These are phyloP conservation scores for Carcina quercana DNA, from an alignment of 2,888 invertebrate species.

Conservation along the genomic window DNA sequence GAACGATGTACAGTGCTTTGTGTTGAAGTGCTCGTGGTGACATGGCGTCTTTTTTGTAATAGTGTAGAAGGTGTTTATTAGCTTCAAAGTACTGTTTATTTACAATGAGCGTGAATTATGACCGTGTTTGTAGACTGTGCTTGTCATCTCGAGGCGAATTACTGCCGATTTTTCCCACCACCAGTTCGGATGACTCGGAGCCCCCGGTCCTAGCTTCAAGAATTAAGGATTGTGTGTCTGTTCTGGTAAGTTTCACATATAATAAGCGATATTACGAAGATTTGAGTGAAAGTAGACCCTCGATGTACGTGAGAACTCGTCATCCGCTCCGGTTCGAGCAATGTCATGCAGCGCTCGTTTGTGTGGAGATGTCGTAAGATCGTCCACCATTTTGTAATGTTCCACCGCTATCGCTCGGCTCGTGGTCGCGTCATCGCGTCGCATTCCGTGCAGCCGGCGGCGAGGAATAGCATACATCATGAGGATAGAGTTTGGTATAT, in stretches of 20 bases:
- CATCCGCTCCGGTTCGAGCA: constrained; percentile 68
- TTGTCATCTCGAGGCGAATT: constrained; percentile 76
- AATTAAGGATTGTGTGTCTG: constrained; percentile 78
- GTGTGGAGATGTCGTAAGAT: constrained; percentile 76
- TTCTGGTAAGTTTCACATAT: constrained; percentile 75
- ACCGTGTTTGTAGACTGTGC: constrained; percentile 77
- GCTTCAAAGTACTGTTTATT: constrained; percentile 56
- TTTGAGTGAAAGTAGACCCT: constrained; percentile 72
- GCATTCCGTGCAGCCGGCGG: constrained; percentile 66
- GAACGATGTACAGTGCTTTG: constrained; percentile 72
- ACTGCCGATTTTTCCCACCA: constrained; percentile 75
- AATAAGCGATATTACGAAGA: constrained; percentile 47
- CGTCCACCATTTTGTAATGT: constrained; percentile 75
- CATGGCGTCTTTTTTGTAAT: constrained; percentile 68
- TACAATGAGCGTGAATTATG: constrained; percentile 72
- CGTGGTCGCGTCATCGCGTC: constrained; percentile 67
- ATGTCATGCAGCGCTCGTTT: constrained; percentile 68
- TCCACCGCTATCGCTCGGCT: constrained; percentile 67
- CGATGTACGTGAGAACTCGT: constrained; percentile 67
- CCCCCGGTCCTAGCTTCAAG: constrained; percentile 74
- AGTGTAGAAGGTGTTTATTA: constrained; percentile 46
- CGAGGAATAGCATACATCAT: constrained; percentile 56
- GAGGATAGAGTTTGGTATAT: constrained; percentile 62
- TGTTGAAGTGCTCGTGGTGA: constrained; percentile 72
- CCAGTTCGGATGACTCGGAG: constrained; percentile 70